Evolutionary conservation across 2,113 vertebrate genomes (phyloP).

Genomic region (Oncorhynchus kisutch): DNA sequence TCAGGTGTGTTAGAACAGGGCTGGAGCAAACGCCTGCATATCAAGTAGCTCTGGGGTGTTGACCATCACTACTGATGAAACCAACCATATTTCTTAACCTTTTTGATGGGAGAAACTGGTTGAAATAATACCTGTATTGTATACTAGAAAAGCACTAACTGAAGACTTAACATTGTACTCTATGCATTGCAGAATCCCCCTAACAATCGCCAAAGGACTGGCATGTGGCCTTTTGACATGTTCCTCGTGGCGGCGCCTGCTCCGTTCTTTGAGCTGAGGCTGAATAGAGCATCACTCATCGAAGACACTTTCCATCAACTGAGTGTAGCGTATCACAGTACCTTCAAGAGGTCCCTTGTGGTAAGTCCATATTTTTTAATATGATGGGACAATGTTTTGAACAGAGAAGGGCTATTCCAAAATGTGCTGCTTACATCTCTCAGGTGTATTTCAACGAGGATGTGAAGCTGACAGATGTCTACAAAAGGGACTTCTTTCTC

Average conservation of each 20-base stretch:
- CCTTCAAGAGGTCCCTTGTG: constrained; percentile 37
- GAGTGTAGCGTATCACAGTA: neutral
- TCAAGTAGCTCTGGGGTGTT: no score
- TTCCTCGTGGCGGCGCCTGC: neutral
- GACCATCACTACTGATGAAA: no score
- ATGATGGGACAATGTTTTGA: neutral
- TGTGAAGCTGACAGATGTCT: neutral
- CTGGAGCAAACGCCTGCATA: no score
- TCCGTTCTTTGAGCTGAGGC: neutral
- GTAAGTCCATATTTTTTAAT: constrained; percentile 18
- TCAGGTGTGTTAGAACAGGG: no score
- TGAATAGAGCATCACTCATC: constrained; percentile 34
- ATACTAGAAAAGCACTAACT: no score
- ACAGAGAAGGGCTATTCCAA: neutral
- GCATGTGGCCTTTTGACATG: neutral
- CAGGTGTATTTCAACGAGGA: constrained; percentile 68
- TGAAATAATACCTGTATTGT: no score
- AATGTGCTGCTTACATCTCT: neutral
- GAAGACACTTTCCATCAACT: constrained; percentile 48
- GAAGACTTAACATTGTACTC: neutral
- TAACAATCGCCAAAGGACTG: neutral
- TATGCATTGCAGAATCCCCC: neutral
- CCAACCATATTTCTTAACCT: no score
- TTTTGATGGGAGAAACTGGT: no score
- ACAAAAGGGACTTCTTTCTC: constrained; percentile 67